These are phyloP conservation scores for Pseudorasbora parva DNA, from an alignment of 2,113 vertebrate species.

Conservation along the genomic window DNA sequence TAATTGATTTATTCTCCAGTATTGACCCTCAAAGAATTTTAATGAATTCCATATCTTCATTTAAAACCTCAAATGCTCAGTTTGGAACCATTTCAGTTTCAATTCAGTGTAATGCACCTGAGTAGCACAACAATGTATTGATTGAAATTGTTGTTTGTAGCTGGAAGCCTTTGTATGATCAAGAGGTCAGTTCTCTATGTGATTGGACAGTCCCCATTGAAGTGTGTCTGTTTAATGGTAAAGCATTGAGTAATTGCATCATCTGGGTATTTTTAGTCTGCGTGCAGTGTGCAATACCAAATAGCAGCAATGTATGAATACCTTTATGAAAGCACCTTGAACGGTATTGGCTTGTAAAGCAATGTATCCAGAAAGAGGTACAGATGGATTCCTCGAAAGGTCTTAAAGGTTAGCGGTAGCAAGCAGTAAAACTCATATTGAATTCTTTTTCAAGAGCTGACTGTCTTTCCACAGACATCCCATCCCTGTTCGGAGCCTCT, in stretches of 20 bases:
- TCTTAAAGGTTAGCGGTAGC: not conserved
- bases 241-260: not conserved
- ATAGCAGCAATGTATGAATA: not conserved
- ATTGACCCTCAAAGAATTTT: constrained; percentile 62
- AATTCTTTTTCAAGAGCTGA: constrained; percentile 22
- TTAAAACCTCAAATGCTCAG: constrained; percentile 54
- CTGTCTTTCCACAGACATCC: constrained; percentile 66
- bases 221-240: not conserved
- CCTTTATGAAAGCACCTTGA: not conserved
- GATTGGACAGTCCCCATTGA: not conserved
- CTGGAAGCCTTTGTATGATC: constrained; percentile 1
- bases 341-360: not conserved
- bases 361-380: not conserved
- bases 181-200: not conserved
- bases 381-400: constrained; percentile 14
- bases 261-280: not conserved
- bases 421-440: not conserved
- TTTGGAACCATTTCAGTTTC: constrained; percentile 55
- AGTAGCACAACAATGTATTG: constrained; percentile 51
- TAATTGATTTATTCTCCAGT: constrained; percentile 64
- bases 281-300: not conserved
- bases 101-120: constrained; percentile 45
- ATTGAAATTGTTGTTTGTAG: constrained; percentile 44
- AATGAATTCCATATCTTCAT: constrained; percentile 60
- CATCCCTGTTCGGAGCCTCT: constrained; percentile 63